phyloP scores from a whole-genome alignment of 1,140 invertebrate genomes.

The Drosophila sturtevanti region DNA sequence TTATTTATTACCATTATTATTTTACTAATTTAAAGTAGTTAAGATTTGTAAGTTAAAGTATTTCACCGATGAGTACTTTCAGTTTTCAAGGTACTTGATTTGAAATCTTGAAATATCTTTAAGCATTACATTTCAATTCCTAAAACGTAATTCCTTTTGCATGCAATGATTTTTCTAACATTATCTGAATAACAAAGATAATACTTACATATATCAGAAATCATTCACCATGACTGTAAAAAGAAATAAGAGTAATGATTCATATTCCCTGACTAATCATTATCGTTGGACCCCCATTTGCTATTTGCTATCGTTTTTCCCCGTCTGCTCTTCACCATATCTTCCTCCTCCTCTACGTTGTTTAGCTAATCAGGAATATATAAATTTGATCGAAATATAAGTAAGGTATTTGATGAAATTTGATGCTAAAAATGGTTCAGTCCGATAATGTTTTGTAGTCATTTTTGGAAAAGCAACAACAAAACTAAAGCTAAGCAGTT shows the following conservation, averaged over 20 bases:
- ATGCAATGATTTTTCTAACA: background rate
- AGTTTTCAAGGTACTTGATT: no score
- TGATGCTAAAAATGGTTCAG: conserved; percentile 44
- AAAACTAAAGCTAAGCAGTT: conserved; percentile 55
- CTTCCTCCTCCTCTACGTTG: conserved; percentile 9
- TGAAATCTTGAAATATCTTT: no score
- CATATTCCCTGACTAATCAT: conserved; percentile 38
- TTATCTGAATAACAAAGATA: background rate
- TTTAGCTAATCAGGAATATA: conserved; percentile 28
- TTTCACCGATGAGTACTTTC: no score
- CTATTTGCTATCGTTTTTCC: background rate
- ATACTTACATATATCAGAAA: conserved; percentile 5
- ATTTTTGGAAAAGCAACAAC: conserved; percentile 62
- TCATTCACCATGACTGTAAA: conserved; percentile 7
- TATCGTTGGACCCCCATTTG: background rate
- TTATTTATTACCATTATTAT: no score
- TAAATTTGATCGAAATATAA: conserved; percentile 62
- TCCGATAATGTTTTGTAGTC: conserved; percentile 74
- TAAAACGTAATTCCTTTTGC: background rate
- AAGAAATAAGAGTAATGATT: conserved; percentile 17
- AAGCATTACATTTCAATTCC: background rate
- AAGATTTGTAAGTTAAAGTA: no score
- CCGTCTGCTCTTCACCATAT: background rate
- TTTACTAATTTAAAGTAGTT: no score
- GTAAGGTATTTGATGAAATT: conserved; percentile 47